These are phyloP conservation scores for Branchellion lobata DNA, from an alignment of 2,888 invertebrate genomes.

Conservation along the genomic window DNA sequence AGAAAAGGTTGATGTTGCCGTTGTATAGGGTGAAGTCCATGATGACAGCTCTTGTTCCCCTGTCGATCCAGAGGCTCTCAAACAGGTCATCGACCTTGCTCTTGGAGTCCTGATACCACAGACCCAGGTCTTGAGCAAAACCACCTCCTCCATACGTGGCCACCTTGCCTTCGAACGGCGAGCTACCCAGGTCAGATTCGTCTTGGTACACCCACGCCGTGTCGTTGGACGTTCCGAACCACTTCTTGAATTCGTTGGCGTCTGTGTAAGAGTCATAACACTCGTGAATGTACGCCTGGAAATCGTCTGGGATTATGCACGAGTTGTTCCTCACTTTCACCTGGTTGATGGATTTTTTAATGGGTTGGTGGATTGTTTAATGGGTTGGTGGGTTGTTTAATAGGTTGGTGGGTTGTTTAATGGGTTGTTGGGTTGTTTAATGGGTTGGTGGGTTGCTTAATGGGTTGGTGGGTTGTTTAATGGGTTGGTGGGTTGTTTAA, in stretches of 20 bases:
- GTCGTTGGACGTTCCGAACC: slow-evolving; percentile 62
- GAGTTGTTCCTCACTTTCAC: slow-evolving; percentile 65
- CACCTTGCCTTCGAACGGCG: slow-evolving; percentile 65
- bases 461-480: no score
- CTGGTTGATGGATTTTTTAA: no score
- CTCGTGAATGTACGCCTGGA: slow-evolving; percentile 67
- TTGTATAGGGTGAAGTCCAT: slow-evolving; percentile 73
- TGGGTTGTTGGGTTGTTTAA: no score
- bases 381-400: no score
- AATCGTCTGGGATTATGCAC: slow-evolving; percentile 70
- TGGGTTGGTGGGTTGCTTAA: no score
- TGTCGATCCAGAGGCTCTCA: slow-evolving; percentile 67
- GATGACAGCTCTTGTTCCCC: slow-evolving; percentile 68
- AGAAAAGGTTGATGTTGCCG: slow-evolving; percentile 71
- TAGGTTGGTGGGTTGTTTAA: no score
- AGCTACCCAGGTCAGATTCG: slow-evolving; percentile 24
- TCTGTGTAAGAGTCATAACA: slow-evolving; percentile 69
- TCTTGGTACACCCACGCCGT: slow-evolving; percentile 63
- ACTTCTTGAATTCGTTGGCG: slow-evolving; percentile 65
- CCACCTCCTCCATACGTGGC: slow-evolving; percentile 59
- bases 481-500: no score
- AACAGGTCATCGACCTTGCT: slow-evolving; percentile 64
- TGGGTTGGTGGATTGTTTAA: not conserved
- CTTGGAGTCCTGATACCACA: slow-evolving; percentile 59
- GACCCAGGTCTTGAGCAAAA: slow-evolving; percentile 63